A percentile compares a stretch with the other conserved stretches of the same genome.
phyloP scores from a whole-genome alignment of 2,797 vertebrate species.

The Gastrophryne carolinensis region DNA sequence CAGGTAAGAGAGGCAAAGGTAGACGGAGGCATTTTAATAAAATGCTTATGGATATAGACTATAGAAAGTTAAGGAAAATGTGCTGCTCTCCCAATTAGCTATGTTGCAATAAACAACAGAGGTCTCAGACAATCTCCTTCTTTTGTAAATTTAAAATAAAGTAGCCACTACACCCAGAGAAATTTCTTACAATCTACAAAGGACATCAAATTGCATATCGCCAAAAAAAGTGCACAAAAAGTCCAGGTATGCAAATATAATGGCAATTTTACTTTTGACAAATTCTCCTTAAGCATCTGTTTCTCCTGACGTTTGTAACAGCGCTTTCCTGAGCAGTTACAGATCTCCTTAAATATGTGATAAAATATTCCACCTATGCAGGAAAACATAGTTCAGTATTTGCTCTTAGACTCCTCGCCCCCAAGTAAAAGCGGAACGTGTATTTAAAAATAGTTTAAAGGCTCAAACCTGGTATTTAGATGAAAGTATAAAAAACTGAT shows the following conservation, averaged over 20 bases:
- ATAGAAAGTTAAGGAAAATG: too few species aligned
- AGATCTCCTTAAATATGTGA: background rate
- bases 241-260: background rate
- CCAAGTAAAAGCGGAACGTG: constrained; percentile 15
- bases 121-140: background rate
- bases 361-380: background rate
- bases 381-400: background rate
- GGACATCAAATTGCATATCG: background rate
- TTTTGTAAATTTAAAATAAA: background rate
- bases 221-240: background rate
- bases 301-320: background rate
- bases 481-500: constrained; percentile 48
- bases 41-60: too few species aligned
- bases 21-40: too few species aligned
- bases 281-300: background rate
- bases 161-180: background rate
- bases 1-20: too few species aligned
- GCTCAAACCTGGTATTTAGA: constrained; percentile 41
- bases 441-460: constrained; percentile 49
- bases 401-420: background rate
- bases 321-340: background rate
- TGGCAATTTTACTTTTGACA: background rate
- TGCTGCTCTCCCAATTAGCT: background rate
- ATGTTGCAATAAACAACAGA: background rate
- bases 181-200: too few species aligned